phyloP scores from a whole-genome alignment of 1,140 invertebrate genomes.

The Parapsyche elsis region DNA sequence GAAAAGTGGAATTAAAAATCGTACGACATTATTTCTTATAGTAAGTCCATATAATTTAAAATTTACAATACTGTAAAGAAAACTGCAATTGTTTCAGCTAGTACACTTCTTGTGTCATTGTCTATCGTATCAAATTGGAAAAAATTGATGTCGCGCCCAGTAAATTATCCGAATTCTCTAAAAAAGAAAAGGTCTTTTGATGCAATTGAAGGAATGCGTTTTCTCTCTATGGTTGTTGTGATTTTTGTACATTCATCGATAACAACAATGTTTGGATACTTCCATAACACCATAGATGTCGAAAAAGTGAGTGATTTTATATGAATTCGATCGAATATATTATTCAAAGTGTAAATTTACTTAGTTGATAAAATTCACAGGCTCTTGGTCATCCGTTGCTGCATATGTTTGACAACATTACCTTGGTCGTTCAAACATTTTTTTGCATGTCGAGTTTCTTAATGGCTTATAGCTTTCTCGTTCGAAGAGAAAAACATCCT shows the following conservation, averaged over 20 bases:
- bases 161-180: conserved; percentile 19
- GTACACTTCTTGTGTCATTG: conserved; percentile 20
- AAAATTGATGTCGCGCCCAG: conserved; percentile 27
- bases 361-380: conserved; percentile 55
- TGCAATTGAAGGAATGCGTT: conserved; percentile 50
- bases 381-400: conserved; percentile 61
- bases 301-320: conserved; percentile 59
- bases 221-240: conserved; percentile 49
- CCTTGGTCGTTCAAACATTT: conserved; percentile 66
- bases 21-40: not conserved
- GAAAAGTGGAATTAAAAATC: too few relatives aligned
- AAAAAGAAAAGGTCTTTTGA: conserved; percentile 16
- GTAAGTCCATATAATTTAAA: too few relatives aligned
- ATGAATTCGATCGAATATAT: not conserved
- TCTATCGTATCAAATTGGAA: conserved; percentile 41
- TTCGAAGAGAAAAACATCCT: conserved; percentile 58
- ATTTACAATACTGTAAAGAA: too few relatives aligned
- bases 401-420: conserved; percentile 66
- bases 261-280: conserved; percentile 60
- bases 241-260: conserved; percentile 60
- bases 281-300: conserved; percentile 61
- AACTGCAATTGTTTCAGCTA: too few relatives aligned
- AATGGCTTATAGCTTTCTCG: conserved; percentile 65
- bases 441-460: conserved; percentile 69
- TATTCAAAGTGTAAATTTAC: not conserved